Evolutionary conservation across 2,797 vertebrate species (phyloP), one percentile per base, ranked within the genome.

Genomic region (Poeciliopsis paucimaculata): DNA sequence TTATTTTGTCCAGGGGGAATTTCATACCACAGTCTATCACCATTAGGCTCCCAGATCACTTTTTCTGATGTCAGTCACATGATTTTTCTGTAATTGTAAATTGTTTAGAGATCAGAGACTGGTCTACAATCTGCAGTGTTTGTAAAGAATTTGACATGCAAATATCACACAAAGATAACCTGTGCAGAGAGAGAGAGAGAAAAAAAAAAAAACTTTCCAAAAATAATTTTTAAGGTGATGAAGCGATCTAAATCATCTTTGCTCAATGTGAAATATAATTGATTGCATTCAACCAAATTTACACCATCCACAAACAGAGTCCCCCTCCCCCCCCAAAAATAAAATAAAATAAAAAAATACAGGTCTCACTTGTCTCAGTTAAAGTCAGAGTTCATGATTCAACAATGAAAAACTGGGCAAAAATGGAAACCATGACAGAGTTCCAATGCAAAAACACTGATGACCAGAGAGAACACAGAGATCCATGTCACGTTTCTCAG

Each of bases 1-100:
- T 88, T 87, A 84, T 89, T 89, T 84, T 92, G 88, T 91, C 92
- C 68, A 26, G 39, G 51, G 86, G 89, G 86, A 83, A 81, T 72
- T 82, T 83, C 75, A 83, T 81, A 82, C 85, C 79, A 64, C 78
- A 88, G 82, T 80, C 71, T 57, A 74, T 81, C 79, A 81, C 79
- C 9, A 57, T 16, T 55, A 75, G 51, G 5, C 73, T 41, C 76
- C 2, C 39, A 55, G 57, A 60, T 70, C 18, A 72, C n/a, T 1
- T 16, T 15, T 34, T 31, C 1, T 46, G 6, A 4, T 68, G 79
- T 66, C 72, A 36, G 26, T 23, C 34, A 34, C 75, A 60, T 73
- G 46, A 45, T 71, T 71, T 71, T n/a, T n/a, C 41, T n/a, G 23
- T 71, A 71, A 45, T 5, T 43, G 23, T 23, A 71, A 71, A 41